phyloP scores from a whole-genome alignment of 2,113 vertebrate species.

The Mormoops blainvillei region DNA sequence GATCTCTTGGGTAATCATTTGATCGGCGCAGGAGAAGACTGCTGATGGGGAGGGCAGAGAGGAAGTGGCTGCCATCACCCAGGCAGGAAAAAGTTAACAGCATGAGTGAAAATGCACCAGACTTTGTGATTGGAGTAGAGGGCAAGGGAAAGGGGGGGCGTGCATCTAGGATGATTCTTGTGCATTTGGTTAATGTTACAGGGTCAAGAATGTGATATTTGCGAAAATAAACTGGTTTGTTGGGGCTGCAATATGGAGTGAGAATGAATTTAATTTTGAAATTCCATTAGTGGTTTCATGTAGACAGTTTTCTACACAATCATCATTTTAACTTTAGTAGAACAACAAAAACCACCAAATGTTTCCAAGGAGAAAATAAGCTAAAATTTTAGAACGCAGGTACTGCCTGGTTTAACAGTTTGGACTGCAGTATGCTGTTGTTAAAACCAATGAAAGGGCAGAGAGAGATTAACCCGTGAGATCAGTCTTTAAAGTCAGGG shows the following conservation, averaged over 20 bases:
- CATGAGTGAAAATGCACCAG: not conserved
- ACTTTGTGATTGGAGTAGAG: not conserved
- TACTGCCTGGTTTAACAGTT: not conserved
- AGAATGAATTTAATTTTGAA: not conserved
- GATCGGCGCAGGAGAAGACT: not conserved
- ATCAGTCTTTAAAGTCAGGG: not conserved
- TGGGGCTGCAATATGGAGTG: not conserved
- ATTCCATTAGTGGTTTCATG: not conserved
- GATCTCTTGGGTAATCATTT: not conserved
- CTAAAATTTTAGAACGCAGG: not conserved
- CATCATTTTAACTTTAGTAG: not conserved
- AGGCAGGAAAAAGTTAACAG: not conserved
- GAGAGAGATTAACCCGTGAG: not conserved
- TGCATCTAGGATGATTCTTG: not conserved
- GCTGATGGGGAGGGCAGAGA: not conserved
- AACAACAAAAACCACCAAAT: not conserved
- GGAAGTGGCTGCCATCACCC: not conserved
- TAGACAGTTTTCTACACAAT: not conserved
- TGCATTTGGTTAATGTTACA: not conserved
- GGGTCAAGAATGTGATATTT: not conserved
- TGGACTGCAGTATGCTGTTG: not conserved
- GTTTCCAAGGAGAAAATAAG: not conserved
- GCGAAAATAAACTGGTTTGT: not conserved
- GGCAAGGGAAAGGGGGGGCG: not conserved
- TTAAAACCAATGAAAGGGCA: not conserved